A percentile compares a stretch with the other conserved stretches of the same genome.
phyloP scores from a whole-genome alignment of 2,888 invertebrate genomes.

The Orchesellides sinensis region DNA sequence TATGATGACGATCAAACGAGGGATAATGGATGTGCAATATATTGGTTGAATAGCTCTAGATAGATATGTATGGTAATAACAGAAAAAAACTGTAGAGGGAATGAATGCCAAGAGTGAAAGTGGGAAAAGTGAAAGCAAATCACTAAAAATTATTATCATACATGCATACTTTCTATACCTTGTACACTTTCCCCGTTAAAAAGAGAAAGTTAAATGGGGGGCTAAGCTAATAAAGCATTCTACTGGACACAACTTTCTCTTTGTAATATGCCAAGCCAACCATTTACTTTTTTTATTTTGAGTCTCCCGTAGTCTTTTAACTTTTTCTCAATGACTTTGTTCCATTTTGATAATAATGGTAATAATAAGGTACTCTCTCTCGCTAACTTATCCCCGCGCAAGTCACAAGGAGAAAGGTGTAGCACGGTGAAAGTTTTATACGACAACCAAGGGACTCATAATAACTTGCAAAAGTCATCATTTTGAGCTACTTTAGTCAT shows the following conservation, averaged over 20 bases:
- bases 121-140: slow-evolving; percentile 2
- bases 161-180: no score
- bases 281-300: slow-evolving; percentile 33
- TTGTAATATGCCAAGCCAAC: slow-evolving; percentile 38
- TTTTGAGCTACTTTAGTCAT: neutral
- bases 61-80: neutral
- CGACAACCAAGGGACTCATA: slow-evolving; percentile 62
- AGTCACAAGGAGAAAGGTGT: slow-evolving; percentile 7
- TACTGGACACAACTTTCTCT: neutral
- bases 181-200: neutral
- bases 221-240: neutral
- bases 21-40: no score
- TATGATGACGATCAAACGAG: no score
- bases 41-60: neutral
- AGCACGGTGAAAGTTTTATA: slow-evolving; percentile 27
- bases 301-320: slow-evolving; percentile 9
- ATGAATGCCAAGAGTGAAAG: neutral
- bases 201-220: neutral
- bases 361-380: no score
- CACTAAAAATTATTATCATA: no score
- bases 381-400: no score
- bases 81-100: no score
- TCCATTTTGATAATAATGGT: neutral
- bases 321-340: neutral
- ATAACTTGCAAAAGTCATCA: slow-evolving; percentile 66